Percentiles rank a stretch among this genome's conserved stretches.
Conservation (phyloP, 2,113 vertebrate species). For the Cyprinodon brontotheroides region DNA sequence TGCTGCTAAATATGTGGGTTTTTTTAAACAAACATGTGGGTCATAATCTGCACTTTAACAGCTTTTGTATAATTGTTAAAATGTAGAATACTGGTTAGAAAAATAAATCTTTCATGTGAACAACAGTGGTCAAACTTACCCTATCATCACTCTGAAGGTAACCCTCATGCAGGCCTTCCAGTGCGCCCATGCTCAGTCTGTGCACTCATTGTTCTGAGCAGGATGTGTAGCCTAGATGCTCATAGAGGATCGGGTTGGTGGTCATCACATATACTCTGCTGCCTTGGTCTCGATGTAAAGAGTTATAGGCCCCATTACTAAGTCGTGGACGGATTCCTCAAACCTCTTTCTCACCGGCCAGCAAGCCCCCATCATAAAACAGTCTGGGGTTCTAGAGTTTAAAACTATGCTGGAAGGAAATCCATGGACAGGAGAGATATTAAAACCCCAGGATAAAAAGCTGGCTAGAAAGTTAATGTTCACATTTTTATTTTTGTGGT, state of each 20-base stretch:
- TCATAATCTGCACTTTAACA: neutral
- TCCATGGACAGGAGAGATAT: neutral
- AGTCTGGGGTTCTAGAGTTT: too few species aligned
- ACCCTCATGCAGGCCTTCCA: too few species aligned
- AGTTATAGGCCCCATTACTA: conserved; percentile 97
- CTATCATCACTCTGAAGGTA: conserved; percentile 88
- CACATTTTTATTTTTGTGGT: conserved; percentile 3
- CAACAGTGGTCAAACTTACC: conserved; percentile 78
- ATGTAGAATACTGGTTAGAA: neutral
- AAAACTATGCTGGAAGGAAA: conserved; percentile 78
- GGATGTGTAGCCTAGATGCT: conserved; percentile 93
- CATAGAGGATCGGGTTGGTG: conserved; percentile 97
- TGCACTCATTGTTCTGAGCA: conserved; percentile 91
- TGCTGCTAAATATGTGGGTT: neutral
- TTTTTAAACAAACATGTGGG: neutral
- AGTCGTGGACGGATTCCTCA: conserved; percentile 94
- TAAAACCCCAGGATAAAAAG: neutral
- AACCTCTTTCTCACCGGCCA: conserved; percentile 98
- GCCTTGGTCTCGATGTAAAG: conserved; percentile 98
- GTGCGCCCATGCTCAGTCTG: conserved; percentile 86
- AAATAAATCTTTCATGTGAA: neutral
- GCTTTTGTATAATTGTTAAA: neutral
- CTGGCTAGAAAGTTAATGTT: neutral
- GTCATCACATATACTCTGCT: conserved; percentile 99
- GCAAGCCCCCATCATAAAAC: too few species aligned